Base-by-base conservation (phyloP, 2,113 vertebrate species). In the Engraulis encrasicolus region DNA sequence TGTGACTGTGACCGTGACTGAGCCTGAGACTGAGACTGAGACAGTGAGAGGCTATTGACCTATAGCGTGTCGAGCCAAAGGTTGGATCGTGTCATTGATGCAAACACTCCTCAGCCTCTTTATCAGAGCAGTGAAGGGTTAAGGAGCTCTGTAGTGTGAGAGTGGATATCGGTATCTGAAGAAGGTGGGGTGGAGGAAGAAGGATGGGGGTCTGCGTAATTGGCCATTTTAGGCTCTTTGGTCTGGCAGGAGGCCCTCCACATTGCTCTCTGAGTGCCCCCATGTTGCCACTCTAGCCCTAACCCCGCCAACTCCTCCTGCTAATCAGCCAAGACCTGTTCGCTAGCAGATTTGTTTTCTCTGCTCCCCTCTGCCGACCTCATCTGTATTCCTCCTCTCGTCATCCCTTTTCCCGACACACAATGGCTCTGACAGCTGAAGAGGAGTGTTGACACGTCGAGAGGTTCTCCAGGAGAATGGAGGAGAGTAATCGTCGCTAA, bases 291-390 rank as follows among this genome's bases (percentile, higher is more conserved):
- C 92, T 90, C 86, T 52, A 85, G 78, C 82, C 84, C 89, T 83
- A 78, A 83, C 81, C 81, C 84, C 88, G 87, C 87, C 92, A 87
- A n/a, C n/a, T 91, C 91, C 93, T 92, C 87, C 2, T 14, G 79
- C 89, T 88, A 79, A 89, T 74, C 88, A 79, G 50, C 45, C 83
- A 66, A 85, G 77, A 88, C 86, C 86, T 84, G 91, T 91, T 92
- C 90, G 89, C 93, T 92, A 94, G 89, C 92, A 91, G 85, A 89
- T 93, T 92, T 93, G 90, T 93, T 94, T 92, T 91, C 92, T 92
- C 92, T 93, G 86, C 85, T 89, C 36, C 50, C 40, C 50, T 82
- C 79, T n/a, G 31, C 66, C 36, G 9, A 36, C 71, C 90, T 92
- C 86, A 92, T 92, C 93, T 90, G 91, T 92, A 93, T 93, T 85